Conservation (phyloP, 2,888 invertebrate genomes). For the Danaus chrysippus region DNA sequence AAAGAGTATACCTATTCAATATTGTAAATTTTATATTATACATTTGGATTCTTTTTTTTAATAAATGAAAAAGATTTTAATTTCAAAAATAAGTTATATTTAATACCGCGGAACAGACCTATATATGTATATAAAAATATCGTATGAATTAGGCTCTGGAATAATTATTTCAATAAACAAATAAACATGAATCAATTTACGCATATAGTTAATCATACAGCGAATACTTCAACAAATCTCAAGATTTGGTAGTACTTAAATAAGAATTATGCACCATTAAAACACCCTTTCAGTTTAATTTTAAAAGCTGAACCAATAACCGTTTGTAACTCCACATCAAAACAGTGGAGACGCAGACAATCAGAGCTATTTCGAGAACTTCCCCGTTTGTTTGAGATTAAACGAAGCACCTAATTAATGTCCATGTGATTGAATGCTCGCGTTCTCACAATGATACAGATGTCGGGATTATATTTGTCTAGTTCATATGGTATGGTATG, state of each 20-base stretch:
- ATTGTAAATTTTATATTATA: too few species aligned
- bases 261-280: constrained; percentile 8
- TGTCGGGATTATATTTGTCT: constrained; percentile 30
- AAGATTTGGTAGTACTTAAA: background rate
- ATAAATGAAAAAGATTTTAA: too few species aligned
- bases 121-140: too few species aligned
- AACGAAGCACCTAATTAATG: constrained; percentile 62
- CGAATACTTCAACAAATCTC: too few species aligned
- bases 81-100: too few species aligned
- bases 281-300: constrained; percentile 12
- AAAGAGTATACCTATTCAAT: too few species aligned
- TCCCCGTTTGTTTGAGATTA: constrained; percentile 58
- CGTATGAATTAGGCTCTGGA: too few species aligned
- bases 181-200: too few species aligned
- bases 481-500: constrained; percentile 1
- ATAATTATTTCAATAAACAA: too few species aligned
- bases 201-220: too few species aligned
- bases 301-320: constrained; percentile 29
- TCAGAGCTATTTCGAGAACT: constrained; percentile 61
- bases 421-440: constrained; percentile 62
- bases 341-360: constrained; percentile 62
- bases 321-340: constrained; percentile 69
- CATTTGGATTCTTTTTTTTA: too few species aligned
- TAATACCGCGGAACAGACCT: too few species aligned
- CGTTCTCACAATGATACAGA: constrained; percentile 33